Conservation (phyloP, 2,797 vertebrate genomes). For the Pogonophryne albipinna region DNA sequence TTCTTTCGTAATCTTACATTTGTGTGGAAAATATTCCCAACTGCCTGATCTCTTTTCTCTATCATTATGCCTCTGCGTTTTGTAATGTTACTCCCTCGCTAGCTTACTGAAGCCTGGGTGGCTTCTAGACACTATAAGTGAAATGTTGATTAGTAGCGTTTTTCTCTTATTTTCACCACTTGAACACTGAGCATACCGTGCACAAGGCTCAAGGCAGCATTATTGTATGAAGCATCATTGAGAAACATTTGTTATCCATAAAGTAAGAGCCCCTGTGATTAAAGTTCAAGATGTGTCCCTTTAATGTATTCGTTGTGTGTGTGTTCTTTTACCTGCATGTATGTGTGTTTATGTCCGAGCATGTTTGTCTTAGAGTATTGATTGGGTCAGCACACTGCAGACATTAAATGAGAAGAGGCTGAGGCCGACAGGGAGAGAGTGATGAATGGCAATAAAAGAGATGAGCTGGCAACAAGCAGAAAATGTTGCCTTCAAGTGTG, state of each 20-base stretch:
- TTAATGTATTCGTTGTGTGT: slow-evolving; percentile 27
- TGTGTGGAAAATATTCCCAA: too few relatives aligned
- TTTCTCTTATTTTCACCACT: too few relatives aligned
- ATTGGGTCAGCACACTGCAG: slow-evolving; percentile 62
- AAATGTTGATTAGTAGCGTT: too few relatives aligned
- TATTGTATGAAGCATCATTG: slow-evolving; percentile 37
- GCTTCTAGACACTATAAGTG: too few relatives aligned
- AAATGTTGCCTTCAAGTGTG: slow-evolving; percentile 4
- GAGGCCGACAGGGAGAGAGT: slow-evolving; percentile 56
- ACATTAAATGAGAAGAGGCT: slow-evolving; percentile 70
- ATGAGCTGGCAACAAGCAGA: slow-evolving; percentile 35
- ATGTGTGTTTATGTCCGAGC: slow-evolving; percentile 34
- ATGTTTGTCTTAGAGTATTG: slow-evolving; percentile 71
- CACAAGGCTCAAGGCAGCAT: too few relatives aligned
- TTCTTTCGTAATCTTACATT: too few relatives aligned
- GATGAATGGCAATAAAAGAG: slow-evolving; percentile 70
- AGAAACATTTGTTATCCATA: slow-evolving; percentile 33
- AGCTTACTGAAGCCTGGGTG: too few relatives aligned
- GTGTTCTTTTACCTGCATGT: slow-evolving; percentile 31
- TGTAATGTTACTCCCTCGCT: too few relatives aligned
- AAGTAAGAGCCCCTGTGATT: slow-evolving; percentile 38
- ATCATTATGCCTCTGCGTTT: too few relatives aligned
- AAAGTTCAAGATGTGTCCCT: slow-evolving; percentile 38
- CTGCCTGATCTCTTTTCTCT: too few relatives aligned
- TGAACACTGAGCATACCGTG: too few relatives aligned